phyloP scores from a whole-genome alignment of 2,797 vertebrate genomes.

The Phrynocephalus guinanensis region DNA sequence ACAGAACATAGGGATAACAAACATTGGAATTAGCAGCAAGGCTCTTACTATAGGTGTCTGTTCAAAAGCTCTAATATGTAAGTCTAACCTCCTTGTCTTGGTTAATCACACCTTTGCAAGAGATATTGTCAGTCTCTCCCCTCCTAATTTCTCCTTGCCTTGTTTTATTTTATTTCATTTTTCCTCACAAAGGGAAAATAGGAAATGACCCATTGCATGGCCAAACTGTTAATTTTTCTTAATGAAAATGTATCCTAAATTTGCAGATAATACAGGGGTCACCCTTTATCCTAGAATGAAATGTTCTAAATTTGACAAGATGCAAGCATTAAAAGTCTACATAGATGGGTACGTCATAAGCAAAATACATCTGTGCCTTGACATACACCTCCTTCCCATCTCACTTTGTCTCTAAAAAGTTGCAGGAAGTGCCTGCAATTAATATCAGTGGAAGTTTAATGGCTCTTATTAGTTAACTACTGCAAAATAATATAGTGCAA shows the following conservation, averaged over 20 bases:
- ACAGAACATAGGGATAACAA: neutral
- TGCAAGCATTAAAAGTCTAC: too few relatives aligned
- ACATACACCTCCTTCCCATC: too few relatives aligned
- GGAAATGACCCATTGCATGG: neutral
- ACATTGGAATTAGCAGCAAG: neutral
- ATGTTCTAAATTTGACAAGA: too few relatives aligned
- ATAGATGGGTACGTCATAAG: too few relatives aligned
- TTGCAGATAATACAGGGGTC: conserved; percentile 38
- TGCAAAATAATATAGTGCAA: too few relatives aligned
- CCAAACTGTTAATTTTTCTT: neutral
- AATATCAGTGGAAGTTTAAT: too few relatives aligned
- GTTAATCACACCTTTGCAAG: conserved; percentile 12
- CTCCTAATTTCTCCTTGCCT: neutral
- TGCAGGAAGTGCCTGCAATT: too few relatives aligned
- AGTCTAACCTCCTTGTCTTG: neutral
- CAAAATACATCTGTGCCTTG: too few relatives aligned
- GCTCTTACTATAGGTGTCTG: neutral
- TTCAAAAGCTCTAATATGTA: neutral
- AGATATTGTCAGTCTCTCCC: neutral
- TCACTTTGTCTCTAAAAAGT: too few relatives aligned
- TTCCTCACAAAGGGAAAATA: conserved; percentile 3
- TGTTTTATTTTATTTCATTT: neutral
- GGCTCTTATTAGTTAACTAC: too few relatives aligned
- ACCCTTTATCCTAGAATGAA: neutral
- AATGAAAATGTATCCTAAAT: conserved; percentile 16